These are phyloP conservation scores for Malurus splendens DNA, from an alignment of 2,797 vertebrate species.

Conservation along the genomic window DNA sequence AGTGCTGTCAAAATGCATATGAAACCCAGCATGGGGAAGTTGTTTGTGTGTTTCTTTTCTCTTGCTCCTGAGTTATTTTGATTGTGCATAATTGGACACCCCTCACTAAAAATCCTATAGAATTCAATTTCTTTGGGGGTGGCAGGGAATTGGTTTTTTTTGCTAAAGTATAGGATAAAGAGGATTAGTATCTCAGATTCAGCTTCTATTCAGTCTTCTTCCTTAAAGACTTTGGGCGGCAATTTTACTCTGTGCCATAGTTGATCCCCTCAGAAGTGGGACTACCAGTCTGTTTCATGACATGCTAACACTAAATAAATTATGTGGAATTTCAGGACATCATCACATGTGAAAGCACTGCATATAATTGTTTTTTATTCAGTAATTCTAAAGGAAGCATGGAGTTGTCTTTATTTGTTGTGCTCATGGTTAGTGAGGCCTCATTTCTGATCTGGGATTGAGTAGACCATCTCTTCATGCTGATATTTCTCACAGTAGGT, in stretches of 20 bases:
- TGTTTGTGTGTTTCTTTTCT: background rate
- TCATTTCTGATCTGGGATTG: background rate
- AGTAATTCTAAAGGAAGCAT: background rate
- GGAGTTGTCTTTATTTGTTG: background rate
- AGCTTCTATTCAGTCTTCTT: background rate
- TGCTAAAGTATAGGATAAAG: background rate
- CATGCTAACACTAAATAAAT: background rate
- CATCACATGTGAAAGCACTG: background rate
- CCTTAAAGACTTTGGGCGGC: background rate
- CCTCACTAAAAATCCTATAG: background rate
- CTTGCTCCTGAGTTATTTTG: background rate
- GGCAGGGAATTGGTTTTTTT: background rate
- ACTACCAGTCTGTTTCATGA: fast-evolving
- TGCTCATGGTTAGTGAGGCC: background rate
- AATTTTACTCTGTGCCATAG: background rate
- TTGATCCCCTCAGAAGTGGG: background rate
- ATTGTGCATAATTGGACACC: background rate
- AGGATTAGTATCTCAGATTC: background rate
- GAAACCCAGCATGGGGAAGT: background rate
- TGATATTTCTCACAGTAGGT: background rate
- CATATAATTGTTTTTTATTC: background rate
- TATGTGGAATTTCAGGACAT: background rate
- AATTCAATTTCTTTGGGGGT: background rate
- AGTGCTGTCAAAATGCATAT: background rate
- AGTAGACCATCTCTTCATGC: background rate